phyloP scores from a whole-genome alignment of 1,140 invertebrate genomes.

The Cherax quadricarinatus region DNA sequence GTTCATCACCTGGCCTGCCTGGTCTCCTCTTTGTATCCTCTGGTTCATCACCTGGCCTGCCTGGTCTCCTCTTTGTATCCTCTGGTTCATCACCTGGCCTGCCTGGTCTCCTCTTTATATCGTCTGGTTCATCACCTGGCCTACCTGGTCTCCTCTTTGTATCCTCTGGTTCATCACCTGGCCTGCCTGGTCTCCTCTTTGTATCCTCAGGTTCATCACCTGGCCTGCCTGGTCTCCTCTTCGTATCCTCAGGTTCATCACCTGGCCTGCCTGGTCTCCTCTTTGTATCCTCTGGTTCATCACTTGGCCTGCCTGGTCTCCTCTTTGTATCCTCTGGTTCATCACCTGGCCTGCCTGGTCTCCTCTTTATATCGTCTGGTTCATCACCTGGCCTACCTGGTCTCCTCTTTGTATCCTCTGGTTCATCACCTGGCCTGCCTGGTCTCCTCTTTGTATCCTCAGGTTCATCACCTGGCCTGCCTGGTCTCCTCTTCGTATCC shows the following conservation, averaged over 20 bases:
- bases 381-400: slow-evolving; percentile 4
- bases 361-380: slow-evolving; percentile 9
- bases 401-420: neutral
- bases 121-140: slow-evolving; percentile 6
- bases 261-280: slow-evolving; percentile 2
- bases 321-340: slow-evolving; percentile 24
- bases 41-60: slow-evolving; percentile 1
- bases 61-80: slow-evolving; percentile 9
- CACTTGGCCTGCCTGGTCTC: slow-evolving; percentile 13
- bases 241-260: neutral
- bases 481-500: slow-evolving; percentile 34
- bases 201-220: neutral
- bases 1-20: slow-evolving; percentile 3
- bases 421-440: neutral
- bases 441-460: slow-evolving; percentile 7
- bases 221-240: slow-evolving; percentile 7
- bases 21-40: slow-evolving; percentile 25
- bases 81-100: neutral
- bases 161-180: neutral
- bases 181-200: slow-evolving; percentile 18
- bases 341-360: neutral
- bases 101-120: slow-evolving; percentile 15
- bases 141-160: neutral
- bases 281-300: slow-evolving; percentile 9
- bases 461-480: slow-evolving; percentile 9